Evolutionary conservation across 2,888 invertebrate genomes (phyloP), one percentile per base, ranked within the genome.

Genomic region (Agrochola lychnidis): DNA sequence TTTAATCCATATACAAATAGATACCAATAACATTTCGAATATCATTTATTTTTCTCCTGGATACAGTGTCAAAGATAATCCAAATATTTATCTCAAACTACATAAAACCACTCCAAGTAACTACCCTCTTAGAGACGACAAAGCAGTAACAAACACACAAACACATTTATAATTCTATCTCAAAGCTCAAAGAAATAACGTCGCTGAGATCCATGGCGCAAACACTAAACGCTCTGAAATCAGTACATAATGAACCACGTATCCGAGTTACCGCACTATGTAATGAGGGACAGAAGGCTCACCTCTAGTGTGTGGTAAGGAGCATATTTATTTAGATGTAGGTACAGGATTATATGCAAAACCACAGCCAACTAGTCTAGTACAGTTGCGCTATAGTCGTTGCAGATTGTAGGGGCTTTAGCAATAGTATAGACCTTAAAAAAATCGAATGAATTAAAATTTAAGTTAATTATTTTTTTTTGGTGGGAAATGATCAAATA

Each of bases 181-280:
- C 76, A 84, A 83, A 84, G 78, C 78, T 81, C 84, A 88, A 85
- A 87, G 83, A 83, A 81, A 82, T 81, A 84, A 68, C 73, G 64
- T 73, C 73, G 64, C 71, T 45, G 59, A 82, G 83, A 82, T 78
- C 77, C 67, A 74, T 73, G 77, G 74, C 59, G 87, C 89, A 87
- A 90, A 86, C 91, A 88, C 93, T 92, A 93, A 94, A 93, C 92
- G 92, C 89, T 92, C 93, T 92, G 92, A 93, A 95, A 94, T 94
- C 94, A 94, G 93, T 89, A 92, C 94, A 93, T 94, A 94, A 95
- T 94, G 94, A 94, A 94, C 91, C 94, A 92, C 93, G 93, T 92
- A 93, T 90, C 83, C 89, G 93, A 70, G 74, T 66, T 45, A 72
- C 66, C 22, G 22, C 48, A 81, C 48, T 92, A 93, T 57, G 40